Percentiles rank a stretch among this genome's conserved stretches.
phyloP scores from a whole-genome alignment of 2,113 vertebrate species.

The Fulmarus glacialis region DNA sequence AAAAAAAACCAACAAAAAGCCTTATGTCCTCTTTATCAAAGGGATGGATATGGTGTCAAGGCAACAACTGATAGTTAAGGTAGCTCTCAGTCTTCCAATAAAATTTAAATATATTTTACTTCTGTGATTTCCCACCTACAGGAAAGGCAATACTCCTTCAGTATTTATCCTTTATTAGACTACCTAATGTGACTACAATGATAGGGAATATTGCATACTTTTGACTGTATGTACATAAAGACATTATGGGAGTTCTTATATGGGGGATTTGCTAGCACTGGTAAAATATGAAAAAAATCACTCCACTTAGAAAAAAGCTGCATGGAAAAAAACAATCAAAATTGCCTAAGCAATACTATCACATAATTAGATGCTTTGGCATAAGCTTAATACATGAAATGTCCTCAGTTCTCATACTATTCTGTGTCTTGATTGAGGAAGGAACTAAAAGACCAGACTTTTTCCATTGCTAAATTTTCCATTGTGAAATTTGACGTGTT shows the following conservation, averaged over 20 bases:
- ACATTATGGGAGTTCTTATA: neutral
- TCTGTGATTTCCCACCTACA: neutral
- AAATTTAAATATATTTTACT: neutral
- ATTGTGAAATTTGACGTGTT: slow-evolving; percentile 61
- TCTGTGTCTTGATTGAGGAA: slow-evolving; percentile 48
- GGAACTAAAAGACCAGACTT: slow-evolving; percentile 42
- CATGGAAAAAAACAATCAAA: slow-evolving; percentile 19
- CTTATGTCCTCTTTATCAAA: neutral
- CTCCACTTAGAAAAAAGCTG: neutral
- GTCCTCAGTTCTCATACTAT: slow-evolving; percentile 23
- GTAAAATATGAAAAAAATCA: neutral
- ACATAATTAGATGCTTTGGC: slow-evolving; percentile 8
- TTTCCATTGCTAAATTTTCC: slow-evolving; percentile 71
- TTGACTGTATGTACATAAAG: neutral
- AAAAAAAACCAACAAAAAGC: neutral
- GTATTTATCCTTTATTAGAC: neutral
- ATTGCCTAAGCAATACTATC: slow-evolving; percentile 24
- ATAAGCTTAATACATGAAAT: slow-evolving; percentile 21
- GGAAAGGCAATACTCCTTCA: neutral
- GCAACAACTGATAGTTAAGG: neutral
- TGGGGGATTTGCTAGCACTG: neutral
- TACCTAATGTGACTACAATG: neutral
- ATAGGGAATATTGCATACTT: neutral
- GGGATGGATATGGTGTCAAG: neutral
- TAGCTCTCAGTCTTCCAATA: neutral